A percentile compares a stretch with the other conserved stretches of the same genome.
phyloP scores from a whole-genome alignment of 2,797 vertebrate genomes.

The Heterohyrax brucei region DNA sequence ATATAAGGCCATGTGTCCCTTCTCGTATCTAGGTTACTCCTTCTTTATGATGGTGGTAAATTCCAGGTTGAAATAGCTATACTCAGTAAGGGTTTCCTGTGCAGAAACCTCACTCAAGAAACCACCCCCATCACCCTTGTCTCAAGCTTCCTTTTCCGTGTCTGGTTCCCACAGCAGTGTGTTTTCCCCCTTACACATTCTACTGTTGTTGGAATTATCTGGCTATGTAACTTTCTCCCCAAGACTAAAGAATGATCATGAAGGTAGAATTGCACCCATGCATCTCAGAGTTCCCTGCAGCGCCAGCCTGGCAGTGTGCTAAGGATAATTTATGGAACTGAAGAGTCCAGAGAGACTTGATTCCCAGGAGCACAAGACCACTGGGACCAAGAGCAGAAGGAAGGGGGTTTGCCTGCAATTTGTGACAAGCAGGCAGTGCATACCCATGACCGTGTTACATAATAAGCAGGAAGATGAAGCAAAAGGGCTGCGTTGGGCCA shows the following conservation, averaged over 20 bases:
- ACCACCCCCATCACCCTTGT: background rate
- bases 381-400: slow-evolving; percentile 57
- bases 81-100: background rate
- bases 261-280: background rate
- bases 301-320: background rate
- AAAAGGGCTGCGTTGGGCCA: slow-evolving; percentile 29
- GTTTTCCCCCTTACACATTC: background rate
- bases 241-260: background rate
- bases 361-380: slow-evolving; percentile 41
- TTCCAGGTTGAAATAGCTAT: background rate
- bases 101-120: background rate
- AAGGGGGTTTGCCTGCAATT: slow-evolving; percentile 47
- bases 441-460: slow-evolving; percentile 52
- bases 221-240: slow-evolving; percentile 33
- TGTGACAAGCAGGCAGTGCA: slow-evolving; percentile 57
- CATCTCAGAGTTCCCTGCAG: background rate
- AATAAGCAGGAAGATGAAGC: slow-evolving; percentile 75
- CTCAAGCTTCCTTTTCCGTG: background rate
- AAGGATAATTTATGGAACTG: background rate
- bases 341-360: background rate
- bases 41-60: background rate
- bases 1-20: background rate
- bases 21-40: background rate
- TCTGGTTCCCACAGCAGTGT: background rate
- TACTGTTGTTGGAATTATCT: slow-evolving; percentile 4